phyloP scores from a whole-genome alignment of 2,797 vertebrate species.

The Calcarius lapponicus region DNA sequence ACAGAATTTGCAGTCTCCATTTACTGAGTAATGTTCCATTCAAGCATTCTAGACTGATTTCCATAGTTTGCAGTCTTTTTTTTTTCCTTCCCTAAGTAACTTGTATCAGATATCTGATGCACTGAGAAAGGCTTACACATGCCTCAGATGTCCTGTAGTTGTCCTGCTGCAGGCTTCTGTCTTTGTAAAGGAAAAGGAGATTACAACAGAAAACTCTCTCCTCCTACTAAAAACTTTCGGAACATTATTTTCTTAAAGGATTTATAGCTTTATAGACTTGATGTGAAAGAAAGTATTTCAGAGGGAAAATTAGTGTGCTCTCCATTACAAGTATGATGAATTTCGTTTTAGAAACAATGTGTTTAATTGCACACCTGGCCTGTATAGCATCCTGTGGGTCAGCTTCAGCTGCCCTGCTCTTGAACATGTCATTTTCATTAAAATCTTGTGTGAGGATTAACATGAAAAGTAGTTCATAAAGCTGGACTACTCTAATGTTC shows the following conservation, averaged over 20 bases:
- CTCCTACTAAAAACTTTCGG: background rate
- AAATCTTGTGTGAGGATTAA: background rate
- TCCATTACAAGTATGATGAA: background rate
- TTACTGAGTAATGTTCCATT: background rate
- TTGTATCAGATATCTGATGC: fast-evolving
- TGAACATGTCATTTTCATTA: background rate
- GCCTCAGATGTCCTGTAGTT: background rate
- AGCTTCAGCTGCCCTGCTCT: background rate
- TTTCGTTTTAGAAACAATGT: background rate
- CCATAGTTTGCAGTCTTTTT: background rate
- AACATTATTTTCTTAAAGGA: background rate
- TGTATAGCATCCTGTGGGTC: background rate
- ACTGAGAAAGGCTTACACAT: background rate
- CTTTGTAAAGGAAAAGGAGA: background rate
- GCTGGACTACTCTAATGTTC: background rate
- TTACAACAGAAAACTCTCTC: background rate
- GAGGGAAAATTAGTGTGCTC: background rate
- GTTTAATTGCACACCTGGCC: background rate
- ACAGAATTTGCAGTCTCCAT: background rate
- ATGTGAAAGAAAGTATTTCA: background rate
- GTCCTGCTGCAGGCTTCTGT: background rate
- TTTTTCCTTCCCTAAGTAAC: background rate
- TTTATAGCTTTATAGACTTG: background rate
- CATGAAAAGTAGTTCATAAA: background rate
- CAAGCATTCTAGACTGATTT: background rate